Percentiles rank a stretch among this genome's conserved stretches.
These are phyloP conservation scores for Varanus komodoensis DNA, from an alignment of 2,113 vertebrate species.

Conservation along the genomic window DNA sequence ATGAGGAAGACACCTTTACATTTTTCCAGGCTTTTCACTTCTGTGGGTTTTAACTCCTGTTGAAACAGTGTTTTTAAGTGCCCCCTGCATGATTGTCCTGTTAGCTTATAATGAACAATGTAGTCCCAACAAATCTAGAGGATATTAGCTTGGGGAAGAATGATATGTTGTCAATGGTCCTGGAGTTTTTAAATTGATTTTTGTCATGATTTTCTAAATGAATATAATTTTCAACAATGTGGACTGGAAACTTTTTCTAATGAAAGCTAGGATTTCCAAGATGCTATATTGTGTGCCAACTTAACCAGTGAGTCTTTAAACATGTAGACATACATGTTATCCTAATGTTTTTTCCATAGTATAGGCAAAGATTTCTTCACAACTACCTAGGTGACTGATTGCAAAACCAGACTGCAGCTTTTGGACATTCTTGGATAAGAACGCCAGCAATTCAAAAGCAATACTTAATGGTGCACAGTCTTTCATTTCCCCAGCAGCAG, in stretches of 20 bases:
- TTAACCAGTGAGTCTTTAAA: not conserved
- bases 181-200: not conserved
- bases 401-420: not conserved
- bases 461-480: slow-evolving; percentile 58
- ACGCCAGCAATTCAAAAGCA: slow-evolving; percentile 50
- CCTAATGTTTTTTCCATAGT: not conserved
- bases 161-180: too few species aligned
- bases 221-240: not conserved
- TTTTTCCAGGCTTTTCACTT: not conserved
- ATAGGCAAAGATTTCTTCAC: slow-evolving; percentile 18
- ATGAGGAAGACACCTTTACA: too few species aligned
- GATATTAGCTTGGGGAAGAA: too few species aligned
- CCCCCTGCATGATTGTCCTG: not conserved
- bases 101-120: not conserved
- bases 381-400: slow-evolving; percentile 30
- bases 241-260: not conserved
- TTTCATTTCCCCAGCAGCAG: slow-evolving; percentile 58
- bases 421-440: slow-evolving; percentile 48
- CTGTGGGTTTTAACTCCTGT: not conserved
- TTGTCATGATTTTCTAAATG: not conserved
- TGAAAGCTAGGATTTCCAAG: not conserved
- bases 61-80: not conserved
- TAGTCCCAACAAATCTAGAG: too few species aligned
- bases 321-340: not conserved
- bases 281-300: not conserved